Evolutionary conservation across 2,113 vertebrate genomes (phyloP), one percentile per base, ranked within the genome.

Genomic region (Myxocyprinus asiaticus): DNA sequence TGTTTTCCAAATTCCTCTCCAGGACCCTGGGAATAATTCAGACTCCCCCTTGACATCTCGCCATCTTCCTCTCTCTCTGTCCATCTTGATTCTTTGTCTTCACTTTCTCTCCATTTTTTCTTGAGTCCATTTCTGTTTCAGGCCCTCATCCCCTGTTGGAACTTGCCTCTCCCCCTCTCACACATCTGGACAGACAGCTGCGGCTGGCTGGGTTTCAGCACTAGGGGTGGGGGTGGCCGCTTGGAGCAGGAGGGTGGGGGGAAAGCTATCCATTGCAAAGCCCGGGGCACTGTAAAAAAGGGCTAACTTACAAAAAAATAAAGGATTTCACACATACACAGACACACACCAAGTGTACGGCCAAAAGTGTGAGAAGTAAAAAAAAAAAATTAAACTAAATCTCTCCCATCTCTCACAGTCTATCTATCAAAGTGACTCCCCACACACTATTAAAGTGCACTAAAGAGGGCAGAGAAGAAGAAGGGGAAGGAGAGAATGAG

Each of bases 171-270:
- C 85, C 86, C 81, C 86, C 88, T 94, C 93, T 94, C 74, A 58
- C 94, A 96, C 97, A 98, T 97, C 95, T 97, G 97, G 96, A 92
- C 93, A 97, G 95, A 95, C 96, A 98, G 96, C 97, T 98, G 96
- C 94, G 94, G 95, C 94, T 98, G 97, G 96, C 96, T 92, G 85
- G 91, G 90, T 90, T 97, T 98, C 96, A 97, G 96, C 93, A 93
- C 94, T 94, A 92, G 93, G 95, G 95, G 89, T 83, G 90, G 85
- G 81, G 82, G 73, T 61, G 67, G 72, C 73, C 63, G 69, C 43
- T 67, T 4, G 55, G 70, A 77, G 84, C 83, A 77, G 73, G 85
- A 84, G 82, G 94, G 94, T 94, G 94, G 94, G 94, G 22, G 90
- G 86, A 85, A 95, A 95, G 95, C 95, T 96, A 98, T 98, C 94